Evolutionary conservation across 2,888 invertebrate species (phyloP), one percentile per base, ranked within the genome.

Genomic region (Bunonema sp.): DNA sequence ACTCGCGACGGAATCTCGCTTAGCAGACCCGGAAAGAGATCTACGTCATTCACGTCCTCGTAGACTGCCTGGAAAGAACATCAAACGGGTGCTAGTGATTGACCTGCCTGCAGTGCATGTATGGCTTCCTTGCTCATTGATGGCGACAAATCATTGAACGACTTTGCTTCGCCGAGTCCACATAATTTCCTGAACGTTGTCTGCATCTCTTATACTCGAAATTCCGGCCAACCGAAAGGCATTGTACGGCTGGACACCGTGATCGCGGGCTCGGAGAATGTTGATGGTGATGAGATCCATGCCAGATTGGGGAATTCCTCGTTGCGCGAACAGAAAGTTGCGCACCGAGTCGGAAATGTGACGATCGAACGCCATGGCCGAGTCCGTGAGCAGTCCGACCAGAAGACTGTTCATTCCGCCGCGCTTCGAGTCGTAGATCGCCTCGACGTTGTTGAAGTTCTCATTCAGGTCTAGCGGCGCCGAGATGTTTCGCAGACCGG

Each of bases 391-490:
- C 46, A 68, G 49, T 36, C 68, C 68, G 31, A 60, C 46, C 2
- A 68, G 36, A 18, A 68, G 41, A 10, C 54, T 47, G 38, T 68
- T 68, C 5, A 68, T 49, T 1, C 64, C 59, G 20, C 68, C 42
- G 26, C 35, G 37, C 29, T 46, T 48, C 23, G 52, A 55, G 47
- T 61, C 54, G 46, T 69, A 70, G 38, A 88, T 77, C 73, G 82
- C 79, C 55, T 87, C 87, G 26, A 84, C 80, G 63, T 81, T 84
- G 75, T 88, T 87, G 77, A 89, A 89, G 2, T 84, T 83, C 61
- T 84, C 83, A 34, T 86, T 76, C 19, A 88, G 73, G 37, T 64
- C 64, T 12, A 66, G 52, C 4, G 57, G 54, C 20, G 43, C 37
- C 1, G 52, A 47, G 41, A 44, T 42, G 22, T 59, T 52, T 10